Base-by-base conservation (phyloP, 2,113 vertebrate species). In the Ardeotis arabs region DNA sequence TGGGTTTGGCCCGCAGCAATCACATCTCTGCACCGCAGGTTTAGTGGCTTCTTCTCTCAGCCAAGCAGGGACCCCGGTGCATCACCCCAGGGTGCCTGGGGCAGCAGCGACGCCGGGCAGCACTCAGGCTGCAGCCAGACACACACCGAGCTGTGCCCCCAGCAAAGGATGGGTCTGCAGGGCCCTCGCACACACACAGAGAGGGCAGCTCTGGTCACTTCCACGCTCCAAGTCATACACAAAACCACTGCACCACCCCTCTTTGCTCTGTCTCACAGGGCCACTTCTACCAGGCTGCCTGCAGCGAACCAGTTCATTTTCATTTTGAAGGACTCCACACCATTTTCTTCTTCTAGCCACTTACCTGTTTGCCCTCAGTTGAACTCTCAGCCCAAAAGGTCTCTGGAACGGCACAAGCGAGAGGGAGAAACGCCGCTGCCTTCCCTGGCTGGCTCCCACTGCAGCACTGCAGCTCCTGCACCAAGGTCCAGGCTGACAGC, bases 181-280 rank as follows among this genome's bases (percentile, higher is more conserved):
- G 69, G 6, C 69, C 27, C 22, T 76, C 5, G 1, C 2, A 2
- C 52, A 25, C 19, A 20, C 31, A 33, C 1, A 0, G 27, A 22
- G 21, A 50, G 31, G 44, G 41, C 41, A 41, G 41, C 41, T 41
- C 41, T 41, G 41, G 41, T 17, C 19, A 9, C 44, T 33, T 23
- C 44, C 52, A 59, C 33, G 23, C 19, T 21, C 25, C 14, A 31
- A 28, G 22, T 16, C 5, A 0, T 16, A 27, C 1, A 1, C 1
- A 0, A 73, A 31, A 33, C 21, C 49, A 6, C 41, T 56, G 41
- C 35, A 37, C 27, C 22, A 7, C 6, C 9, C 18, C 1, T 41
- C 31, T n/a, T 63, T 28, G 9, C 29, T 20, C 37, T 45, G 31
- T 63, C 44, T 52, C 56, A 28, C 58, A 63, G 18, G 49, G 15